Conservation (phyloP, 2,888 invertebrate species). For the Microchrysa polita region DNA sequence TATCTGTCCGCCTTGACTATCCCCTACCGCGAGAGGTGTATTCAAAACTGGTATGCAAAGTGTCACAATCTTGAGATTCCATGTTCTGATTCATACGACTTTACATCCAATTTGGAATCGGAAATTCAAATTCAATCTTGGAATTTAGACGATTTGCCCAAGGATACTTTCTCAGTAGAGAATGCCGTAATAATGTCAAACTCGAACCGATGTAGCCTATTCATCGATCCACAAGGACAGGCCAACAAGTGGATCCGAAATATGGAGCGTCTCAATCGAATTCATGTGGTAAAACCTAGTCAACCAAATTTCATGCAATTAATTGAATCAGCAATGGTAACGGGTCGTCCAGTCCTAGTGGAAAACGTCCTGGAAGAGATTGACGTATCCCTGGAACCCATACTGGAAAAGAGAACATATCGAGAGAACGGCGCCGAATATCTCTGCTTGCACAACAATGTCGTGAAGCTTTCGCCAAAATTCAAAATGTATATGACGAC, state of each 20-base stretch:
- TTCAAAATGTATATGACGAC: conserved; percentile 89
- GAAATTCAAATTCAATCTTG: conserved; percentile 79
- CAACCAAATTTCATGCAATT: conserved; percentile 63
- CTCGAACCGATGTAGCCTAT: conserved; percentile 87
- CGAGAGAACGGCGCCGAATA: conserved; percentile 78
- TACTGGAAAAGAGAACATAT: conserved; percentile 80
- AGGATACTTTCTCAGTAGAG: conserved; percentile 86
- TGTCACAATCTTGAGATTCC: conserved; percentile 78
- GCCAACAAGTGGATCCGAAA: conserved; percentile 93
- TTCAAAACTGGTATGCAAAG: conserved; percentile 78
- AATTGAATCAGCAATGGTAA: conserved; percentile 75
- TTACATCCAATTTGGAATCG: conserved; percentile 80
- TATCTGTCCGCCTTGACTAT: conserved; percentile 88
- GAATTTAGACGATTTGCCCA: conserved; percentile 87
- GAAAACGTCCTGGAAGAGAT: conserved; percentile 87
- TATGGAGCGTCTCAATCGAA: conserved; percentile 72
- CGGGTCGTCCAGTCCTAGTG: conserved; percentile 79
- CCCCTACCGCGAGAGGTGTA: conserved; percentile 69
- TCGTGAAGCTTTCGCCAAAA: conserved; percentile 80
- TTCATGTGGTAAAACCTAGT: conserved; percentile 61
- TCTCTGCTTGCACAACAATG: conserved; percentile 85
- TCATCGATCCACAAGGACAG: conserved; percentile 88
- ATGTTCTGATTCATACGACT: conserved; percentile 76
- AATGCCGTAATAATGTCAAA: conserved; percentile 86
- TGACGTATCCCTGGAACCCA: conserved; percentile 86